These are phyloP conservation scores for Timema cristinae DNA, from an alignment of 2,888 invertebrate species.

Conservation along the genomic window DNA sequence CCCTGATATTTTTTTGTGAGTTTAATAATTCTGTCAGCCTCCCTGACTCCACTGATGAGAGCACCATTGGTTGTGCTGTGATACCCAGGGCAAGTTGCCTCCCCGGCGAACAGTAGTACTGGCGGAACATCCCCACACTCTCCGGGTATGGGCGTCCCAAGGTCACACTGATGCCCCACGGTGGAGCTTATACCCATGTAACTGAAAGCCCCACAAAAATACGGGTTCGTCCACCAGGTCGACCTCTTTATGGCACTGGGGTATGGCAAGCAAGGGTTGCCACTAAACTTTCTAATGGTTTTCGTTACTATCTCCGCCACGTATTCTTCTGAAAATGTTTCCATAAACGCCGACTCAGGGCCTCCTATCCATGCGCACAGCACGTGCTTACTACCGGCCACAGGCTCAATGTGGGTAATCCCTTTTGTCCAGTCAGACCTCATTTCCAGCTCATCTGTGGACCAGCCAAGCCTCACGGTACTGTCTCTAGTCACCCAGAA, in stretches of 20 bases:
- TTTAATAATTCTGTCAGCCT: conserved; percentile 69
- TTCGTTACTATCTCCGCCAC: conserved; percentile 62
- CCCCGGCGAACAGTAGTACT: conserved; percentile 74
- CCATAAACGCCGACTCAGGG: conserved; percentile 66
- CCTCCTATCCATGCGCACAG: conserved; percentile 70
- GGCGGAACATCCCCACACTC: conserved; percentile 61
- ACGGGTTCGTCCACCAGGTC: conserved; percentile 69
- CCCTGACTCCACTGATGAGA: conserved; percentile 71
- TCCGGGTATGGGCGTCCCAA: conserved; percentile 45
- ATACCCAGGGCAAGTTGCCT: conserved; percentile 72
- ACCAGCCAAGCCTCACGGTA: conserved; percentile 66
- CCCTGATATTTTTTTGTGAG: conserved; percentile 41
- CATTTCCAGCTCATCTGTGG: conserved; percentile 57
- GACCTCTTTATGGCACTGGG: conserved; percentile 66
- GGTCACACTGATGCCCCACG: conserved; percentile 65
- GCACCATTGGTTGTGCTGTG: conserved; percentile 79
- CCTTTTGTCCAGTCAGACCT: conserved; percentile 67
- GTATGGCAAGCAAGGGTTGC: conserved; percentile 66
- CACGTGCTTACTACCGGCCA: conserved; percentile 68
- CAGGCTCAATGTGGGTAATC: conserved; percentile 65
- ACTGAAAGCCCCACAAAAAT: conserved; percentile 69
- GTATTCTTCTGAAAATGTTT: conserved; percentile 63
- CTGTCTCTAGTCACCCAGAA: conserved; percentile 70
- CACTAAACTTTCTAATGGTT: conserved; percentile 64
- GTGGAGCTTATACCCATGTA: conserved; percentile 65